Evolutionary conservation across 1,140 invertebrate species (phyloP).

Genomic region (Atopsyche davidsoni): DNA sequence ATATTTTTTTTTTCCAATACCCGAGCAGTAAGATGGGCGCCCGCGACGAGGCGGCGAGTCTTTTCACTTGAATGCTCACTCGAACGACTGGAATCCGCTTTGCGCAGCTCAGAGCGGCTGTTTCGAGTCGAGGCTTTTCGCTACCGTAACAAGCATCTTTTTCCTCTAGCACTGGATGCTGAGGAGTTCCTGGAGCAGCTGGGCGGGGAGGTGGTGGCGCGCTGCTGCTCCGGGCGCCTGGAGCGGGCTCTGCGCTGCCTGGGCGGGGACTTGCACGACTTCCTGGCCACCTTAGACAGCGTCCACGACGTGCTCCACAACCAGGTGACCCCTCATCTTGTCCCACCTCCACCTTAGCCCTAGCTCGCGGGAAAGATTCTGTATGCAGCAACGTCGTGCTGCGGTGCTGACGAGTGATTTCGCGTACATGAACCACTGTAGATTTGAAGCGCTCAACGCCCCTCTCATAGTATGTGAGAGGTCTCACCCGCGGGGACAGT

Average conservation of each 20-base stretch:
- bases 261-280: conserved; percentile 73
- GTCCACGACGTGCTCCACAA: conserved; percentile 83
- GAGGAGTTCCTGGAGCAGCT: conserved; percentile 35
- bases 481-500: no score
- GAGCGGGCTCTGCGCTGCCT: conserved; percentile 70
- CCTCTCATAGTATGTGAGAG: no score
- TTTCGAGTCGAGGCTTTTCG: background rate
- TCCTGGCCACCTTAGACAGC: conserved; percentile 80
- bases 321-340: conserved; percentile 47
- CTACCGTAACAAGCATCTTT: background rate
- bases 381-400: no score
- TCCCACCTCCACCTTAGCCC: no score
- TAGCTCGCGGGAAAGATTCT: no score
- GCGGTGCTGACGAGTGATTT: no score
- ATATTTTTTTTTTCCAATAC: no score
- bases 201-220: conserved; percentile 58
- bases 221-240: conserved; percentile 56
- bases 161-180: conserved; percentile 22
- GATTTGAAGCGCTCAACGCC: no score
- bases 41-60: no score
- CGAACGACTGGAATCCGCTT: background rate
- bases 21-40: no score
- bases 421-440: no score
- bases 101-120: background rate
- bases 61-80: no score